A percentile compares a stretch with the other conserved stretches of the same genome.
Evolutionary conservation across 2,888 invertebrate genomes (phyloP).

Genomic region (Chaetogeoica ovagalla): DNA sequence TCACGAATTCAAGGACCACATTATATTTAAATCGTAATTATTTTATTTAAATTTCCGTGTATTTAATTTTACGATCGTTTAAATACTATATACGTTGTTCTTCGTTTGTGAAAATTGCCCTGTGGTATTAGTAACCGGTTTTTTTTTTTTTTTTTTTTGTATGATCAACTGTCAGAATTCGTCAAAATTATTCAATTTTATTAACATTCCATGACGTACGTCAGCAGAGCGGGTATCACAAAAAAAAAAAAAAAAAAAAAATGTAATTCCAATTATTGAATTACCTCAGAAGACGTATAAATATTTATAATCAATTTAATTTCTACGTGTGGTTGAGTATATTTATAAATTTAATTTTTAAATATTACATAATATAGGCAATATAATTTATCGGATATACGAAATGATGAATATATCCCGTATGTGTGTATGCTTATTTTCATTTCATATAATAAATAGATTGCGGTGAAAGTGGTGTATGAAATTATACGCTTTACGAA

Average conservation of each 20-base stretch:
- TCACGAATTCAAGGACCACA: slow-evolving; percentile 9
- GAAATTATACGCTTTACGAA: neutral
- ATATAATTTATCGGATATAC: too few relatives aligned
- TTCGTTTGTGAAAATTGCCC: slow-evolving; percentile 1
- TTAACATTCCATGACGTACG: slow-evolving; percentile 4
- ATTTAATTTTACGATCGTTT: slow-evolving; percentile 18
- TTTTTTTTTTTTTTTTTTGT: slow-evolving; percentile 49
- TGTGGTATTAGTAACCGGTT: slow-evolving; percentile 32
- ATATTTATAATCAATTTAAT: slow-evolving; percentile 6
- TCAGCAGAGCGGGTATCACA: neutral
- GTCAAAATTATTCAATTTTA: slow-evolving; percentile 37
- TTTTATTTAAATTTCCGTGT: slow-evolving; percentile 3
- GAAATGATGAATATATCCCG: too few relatives aligned
- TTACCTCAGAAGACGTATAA: neutral
- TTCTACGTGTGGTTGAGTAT: neutral
- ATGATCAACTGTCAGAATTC: slow-evolving; percentile 19
- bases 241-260: too few relatives aligned
- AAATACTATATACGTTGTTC: neutral
- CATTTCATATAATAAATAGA: too few relatives aligned
- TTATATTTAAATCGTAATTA: neutral
- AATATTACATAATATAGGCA: too few relatives aligned
- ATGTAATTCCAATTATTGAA: slow-evolving; percentile 12
- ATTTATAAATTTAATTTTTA: too few relatives aligned
- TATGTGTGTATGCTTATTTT: too few relatives aligned
- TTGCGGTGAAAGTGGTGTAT: neutral